phyloP scores from a whole-genome alignment of 2,113 vertebrate genomes.

The Artemisiospiza belli region DNA sequence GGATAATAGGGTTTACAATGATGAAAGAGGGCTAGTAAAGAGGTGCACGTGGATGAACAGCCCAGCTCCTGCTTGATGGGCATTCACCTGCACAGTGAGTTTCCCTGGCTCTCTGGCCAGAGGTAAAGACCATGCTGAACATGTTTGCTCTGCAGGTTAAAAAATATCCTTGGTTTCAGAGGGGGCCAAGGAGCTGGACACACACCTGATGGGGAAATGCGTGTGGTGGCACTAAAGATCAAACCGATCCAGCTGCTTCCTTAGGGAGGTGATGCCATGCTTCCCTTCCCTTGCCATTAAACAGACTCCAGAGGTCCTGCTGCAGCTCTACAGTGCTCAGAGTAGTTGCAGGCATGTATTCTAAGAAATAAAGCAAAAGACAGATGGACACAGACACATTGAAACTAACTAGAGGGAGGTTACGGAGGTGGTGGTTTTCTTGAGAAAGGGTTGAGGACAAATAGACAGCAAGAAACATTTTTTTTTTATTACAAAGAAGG shows the following conservation, averaged over 20 bases:
- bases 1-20: neutral
- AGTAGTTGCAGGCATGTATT: neutral
- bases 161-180: neutral
- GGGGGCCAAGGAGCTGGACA: accelerated
- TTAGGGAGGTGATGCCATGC: neutral
- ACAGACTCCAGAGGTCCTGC: neutral
- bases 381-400: neutral
- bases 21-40: neutral
- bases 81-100: neutral
- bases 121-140: neutral
- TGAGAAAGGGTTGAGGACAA: neutral
- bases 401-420: neutral
- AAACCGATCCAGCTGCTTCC: neutral
- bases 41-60: neutral
- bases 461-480: neutral
- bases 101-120: neutral
- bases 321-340: neutral
- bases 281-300: neutral
- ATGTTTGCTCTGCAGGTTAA: neutral
- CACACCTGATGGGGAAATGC: accelerated
- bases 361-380: neutral
- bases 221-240: neutral
- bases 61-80: neutral
- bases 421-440: neutral
- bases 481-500: neutral